Evolutionary conservation across 1,140 invertebrate species (phyloP).

Genomic region (Ceratina australensis): DNA sequence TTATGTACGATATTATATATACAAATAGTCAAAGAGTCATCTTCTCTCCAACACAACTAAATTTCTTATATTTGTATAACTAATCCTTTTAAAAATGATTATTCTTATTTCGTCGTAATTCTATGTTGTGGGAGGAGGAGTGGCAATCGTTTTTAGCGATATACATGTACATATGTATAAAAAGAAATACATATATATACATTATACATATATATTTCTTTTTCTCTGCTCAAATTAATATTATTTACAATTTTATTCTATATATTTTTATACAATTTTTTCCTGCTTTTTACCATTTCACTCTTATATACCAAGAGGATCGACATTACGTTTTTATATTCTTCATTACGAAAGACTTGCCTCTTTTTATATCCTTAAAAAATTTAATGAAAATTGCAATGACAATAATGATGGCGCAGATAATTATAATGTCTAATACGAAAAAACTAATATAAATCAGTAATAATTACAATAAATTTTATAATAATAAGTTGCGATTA

Average conservation of each 20-base stretch:
- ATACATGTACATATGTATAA: neutral
- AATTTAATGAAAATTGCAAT: conserved; percentile 52
- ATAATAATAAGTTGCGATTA: conserved; percentile 47
- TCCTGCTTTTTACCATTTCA: conserved; percentile 56
- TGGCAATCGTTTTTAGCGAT: too few relatives aligned
- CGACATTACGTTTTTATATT: conserved; percentile 46
- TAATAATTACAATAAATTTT: conserved; percentile 50
- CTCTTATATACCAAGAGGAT: conserved; percentile 49
- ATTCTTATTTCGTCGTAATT: conserved; percentile 53
- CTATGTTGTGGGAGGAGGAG: conserved; percentile 40
- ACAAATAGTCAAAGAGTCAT: conserved; percentile 63
- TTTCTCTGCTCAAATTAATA: conserved; percentile 48
- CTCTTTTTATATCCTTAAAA: conserved; percentile 49
- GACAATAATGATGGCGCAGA: conserved; percentile 42
- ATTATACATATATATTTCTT: conserved; percentile 23
- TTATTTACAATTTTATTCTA: conserved; percentile 52
- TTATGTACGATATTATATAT: conserved; percentile 55
- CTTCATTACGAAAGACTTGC: conserved; percentile 56
- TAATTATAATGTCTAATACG: conserved; percentile 59
- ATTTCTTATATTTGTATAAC: conserved; percentile 42
- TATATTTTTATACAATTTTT: conserved; percentile 70
- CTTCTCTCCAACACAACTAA: conserved; percentile 45
- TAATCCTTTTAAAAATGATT: conserved; percentile 64
- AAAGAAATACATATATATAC: neutral
- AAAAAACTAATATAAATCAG: conserved; percentile 60